Evolutionary conservation across 1,140 invertebrate species (phyloP).

Genomic region (Rhagoletis pomonella): DNA sequence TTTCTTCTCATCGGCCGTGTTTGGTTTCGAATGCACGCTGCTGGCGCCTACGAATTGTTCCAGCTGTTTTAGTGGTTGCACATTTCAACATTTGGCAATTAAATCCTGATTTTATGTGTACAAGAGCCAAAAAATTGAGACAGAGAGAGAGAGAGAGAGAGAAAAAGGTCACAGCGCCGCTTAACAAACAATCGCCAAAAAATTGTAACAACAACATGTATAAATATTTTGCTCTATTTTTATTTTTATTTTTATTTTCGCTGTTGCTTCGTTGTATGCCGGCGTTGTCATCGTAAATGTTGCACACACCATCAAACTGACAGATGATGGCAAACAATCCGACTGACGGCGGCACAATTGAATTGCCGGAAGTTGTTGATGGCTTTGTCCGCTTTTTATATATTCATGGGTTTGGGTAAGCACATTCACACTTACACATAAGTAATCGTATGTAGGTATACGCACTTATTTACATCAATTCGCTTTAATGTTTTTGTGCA

Average conservation of each 20-base stretch:
- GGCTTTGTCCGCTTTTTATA: background rate
- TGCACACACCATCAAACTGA: constrained; percentile 20
- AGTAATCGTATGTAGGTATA: background rate
- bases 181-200: background rate
- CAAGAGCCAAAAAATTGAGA: background rate
- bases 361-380: constrained; percentile 37
- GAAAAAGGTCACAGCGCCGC: too few species aligned
- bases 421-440: background rate
- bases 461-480: too few species aligned
- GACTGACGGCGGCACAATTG: background rate
- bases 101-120: constrained; percentile 33
- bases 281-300: constrained; percentile 20
- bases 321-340: background rate
- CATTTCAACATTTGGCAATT: constrained; percentile 24
- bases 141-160: too few species aligned
- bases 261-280: background rate
- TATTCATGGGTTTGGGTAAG: background rate
- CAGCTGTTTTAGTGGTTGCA: constrained; percentile 24
- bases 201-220: background rate
- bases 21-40: background rate
- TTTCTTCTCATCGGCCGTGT: background rate
- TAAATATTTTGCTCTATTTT: constrained; percentile 4
- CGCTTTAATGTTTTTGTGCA: too few species aligned
- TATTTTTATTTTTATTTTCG: too few species aligned
- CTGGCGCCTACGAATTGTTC: background rate